Evolutionary conservation across 2,797 vertebrate genomes (phyloP), one percentile per base, ranked within the genome.

Genomic region (Pelobates cultripes): DNA sequence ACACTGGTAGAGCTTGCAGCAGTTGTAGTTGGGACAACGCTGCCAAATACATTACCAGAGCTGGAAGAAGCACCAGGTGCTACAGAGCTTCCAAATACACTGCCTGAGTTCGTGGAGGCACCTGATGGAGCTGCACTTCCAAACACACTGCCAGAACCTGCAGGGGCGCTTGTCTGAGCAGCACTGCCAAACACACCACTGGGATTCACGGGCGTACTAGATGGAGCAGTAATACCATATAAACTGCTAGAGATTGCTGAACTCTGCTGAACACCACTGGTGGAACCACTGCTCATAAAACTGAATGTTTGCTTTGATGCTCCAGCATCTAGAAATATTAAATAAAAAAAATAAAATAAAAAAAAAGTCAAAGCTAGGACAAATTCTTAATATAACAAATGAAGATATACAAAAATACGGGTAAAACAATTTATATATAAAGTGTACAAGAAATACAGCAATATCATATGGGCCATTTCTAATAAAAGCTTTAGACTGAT

Each of bases 241-340:
- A 0, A 87, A 6, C 85, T 91, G 66, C 92, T 86, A 85, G 90
- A 57, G 9, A 57, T 14, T 57, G 55, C 9, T 15, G 55, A 57
- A 57, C 7, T 7, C 3, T 15, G 8, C 55, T 57, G 55, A 57
- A 12, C 9, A 15, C 55, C 55, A 73, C 83, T 86, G 71, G 94
- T 90, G 51, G 92, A 90, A 85, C 0, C 89, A 5, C 85, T 91
- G 76, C 88, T 91, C 92, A 96, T 87, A 84, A 99, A 97, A 86
- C 90, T 93, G 89, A 98, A 98, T 2, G 90, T 77, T 75, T 92
- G 88, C 86, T 96, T 97, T 78, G 93, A 70, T 85, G 92, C 89
- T 90, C 93, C 91, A 89, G 94, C 89, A 89, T 98, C 97, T 99
- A 90, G 12, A 47, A 84, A 28, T 28, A 28, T 28, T 28, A 28